These are phyloP conservation scores for Eueides isabella DNA, from an alignment of 1,140 invertebrate species.

Conservation along the genomic window DNA sequence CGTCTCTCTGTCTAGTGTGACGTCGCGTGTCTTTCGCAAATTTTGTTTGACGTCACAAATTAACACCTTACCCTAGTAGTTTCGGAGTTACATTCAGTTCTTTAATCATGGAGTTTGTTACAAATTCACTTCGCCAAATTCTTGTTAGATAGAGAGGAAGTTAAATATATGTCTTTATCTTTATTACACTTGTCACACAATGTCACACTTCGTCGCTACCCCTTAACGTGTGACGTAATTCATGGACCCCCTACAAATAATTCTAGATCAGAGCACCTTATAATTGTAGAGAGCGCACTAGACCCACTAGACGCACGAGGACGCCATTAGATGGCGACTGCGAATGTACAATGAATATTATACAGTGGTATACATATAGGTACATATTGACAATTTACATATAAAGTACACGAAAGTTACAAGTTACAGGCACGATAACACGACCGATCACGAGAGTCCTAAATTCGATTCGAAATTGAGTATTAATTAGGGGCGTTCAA, in stretches of 20 bases:
- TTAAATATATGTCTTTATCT: too few species aligned
- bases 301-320: conserved; percentile 58
- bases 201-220: too few species aligned
- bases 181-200: too few species aligned
- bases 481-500: conserved; percentile 59
- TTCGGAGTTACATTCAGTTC: too few species aligned
- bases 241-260: conserved; percentile 52
- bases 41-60: too few species aligned
- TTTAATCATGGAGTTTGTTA: too few species aligned
- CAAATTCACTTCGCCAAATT: too few species aligned
- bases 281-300: conserved; percentile 79
- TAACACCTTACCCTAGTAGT: too few species aligned
- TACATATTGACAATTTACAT: conserved; percentile 78
- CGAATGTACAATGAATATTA: conserved; percentile 73
- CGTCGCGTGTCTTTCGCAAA: too few species aligned
- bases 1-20: too few species aligned
- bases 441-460: neutral
- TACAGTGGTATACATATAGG: conserved; percentile 63
- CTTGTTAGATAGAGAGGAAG: too few species aligned
- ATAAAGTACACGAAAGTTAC: conserved; percentile 54
- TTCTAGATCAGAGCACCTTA: conserved; percentile 81
- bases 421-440: conserved; percentile 55
- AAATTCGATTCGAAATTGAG: conserved; percentile 46
- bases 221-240: too few species aligned
- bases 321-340: conserved; percentile 73